Evolutionary conservation across 2,113 vertebrate genomes (phyloP).

Genomic region (Montifringilla adamsi): DNA sequence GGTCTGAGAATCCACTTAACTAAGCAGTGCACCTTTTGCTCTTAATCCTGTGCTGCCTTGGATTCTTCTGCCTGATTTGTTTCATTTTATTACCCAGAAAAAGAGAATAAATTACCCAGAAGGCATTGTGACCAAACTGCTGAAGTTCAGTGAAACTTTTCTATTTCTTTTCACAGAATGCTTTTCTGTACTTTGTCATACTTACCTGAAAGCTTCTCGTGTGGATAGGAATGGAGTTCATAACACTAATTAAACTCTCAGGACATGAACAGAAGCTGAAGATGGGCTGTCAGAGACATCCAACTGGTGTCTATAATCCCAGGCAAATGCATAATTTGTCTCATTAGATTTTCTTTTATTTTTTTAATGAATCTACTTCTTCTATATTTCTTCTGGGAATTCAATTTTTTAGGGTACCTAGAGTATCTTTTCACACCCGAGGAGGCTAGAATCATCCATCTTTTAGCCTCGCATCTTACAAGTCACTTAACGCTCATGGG

Average conservation of each 20-base stretch:
- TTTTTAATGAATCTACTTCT: neutral
- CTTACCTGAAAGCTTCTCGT: neutral
- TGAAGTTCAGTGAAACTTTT: neutral
- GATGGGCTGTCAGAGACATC: neutral
- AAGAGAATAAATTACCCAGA: neutral
- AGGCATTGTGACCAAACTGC: neutral
- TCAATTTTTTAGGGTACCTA: neutral
- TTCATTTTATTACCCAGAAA: neutral
- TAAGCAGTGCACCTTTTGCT: neutral
- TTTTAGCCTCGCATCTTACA: neutral
- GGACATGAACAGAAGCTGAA: neutral
- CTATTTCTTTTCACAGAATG: neutral
- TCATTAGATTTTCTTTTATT: neutral
- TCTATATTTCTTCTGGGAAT: neutral
- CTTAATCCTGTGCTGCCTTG: neutral
- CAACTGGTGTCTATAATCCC: neutral
- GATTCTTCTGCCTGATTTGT: neutral
- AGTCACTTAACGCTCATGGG: neutral
- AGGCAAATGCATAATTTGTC: neutral
- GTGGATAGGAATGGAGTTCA: neutral
- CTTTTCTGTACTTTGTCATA: neutral
- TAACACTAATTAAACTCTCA: conserved; percentile 15
- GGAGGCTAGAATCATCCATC: neutral
- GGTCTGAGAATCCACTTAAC: neutral
- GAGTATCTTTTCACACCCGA: neutral